Evolutionary conservation across 2,888 invertebrate species (phyloP), one percentile per base, ranked within the genome.

Genomic region (Phania funesta): DNA sequence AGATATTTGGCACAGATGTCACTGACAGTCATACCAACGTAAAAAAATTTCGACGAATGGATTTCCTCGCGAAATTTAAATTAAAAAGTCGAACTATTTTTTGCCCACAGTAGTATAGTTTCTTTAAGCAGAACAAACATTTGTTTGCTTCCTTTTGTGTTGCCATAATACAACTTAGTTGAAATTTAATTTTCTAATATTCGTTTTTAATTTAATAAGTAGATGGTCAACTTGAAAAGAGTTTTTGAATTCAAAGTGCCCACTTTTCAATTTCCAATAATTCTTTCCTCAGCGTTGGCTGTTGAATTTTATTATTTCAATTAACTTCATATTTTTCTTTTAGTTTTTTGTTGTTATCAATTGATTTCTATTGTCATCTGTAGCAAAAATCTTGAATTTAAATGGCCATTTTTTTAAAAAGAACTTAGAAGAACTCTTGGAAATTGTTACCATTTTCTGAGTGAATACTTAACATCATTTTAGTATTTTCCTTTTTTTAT

Each of bases 401-500:
- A 41, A 67, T 76, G 29, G 58, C 41, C 20, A 16, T 22, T 58
- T 46, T n/a, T n/a, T n/a, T n/a, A n/a, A n/a, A n/a, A n/a, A n/a
- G n/a, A n/a, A n/a, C 29, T 50, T 44, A 68, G 52, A 24, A 68
- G 67, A 58, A 58, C 35, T 29, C 67, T 76, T 68, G 22, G 52
- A 52, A 60, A 52, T 76, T n/a, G 50, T 60, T 68, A 20, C 35
- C 54, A 13, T 44, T 74, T 64, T 74, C 48, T 41, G 60, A 76
- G 67, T 52, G 60, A 24, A 52, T 62, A 50, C 68, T 76, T 76
- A 68, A 68, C 68, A 76, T 52, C 18, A 68, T 76, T 76, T 60
- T 16, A 16, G 13, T 58, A 50, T 60, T 60, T 48, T 38, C 26
- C 26, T n/a, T 29, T 29, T 62, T 44, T 24, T 11, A 13, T 52